Evolutionary conservation across 2,113 vertebrate species (phyloP), one percentile per base, ranked within the genome.

Genomic region (Tragelaphus scriptus): DNA sequence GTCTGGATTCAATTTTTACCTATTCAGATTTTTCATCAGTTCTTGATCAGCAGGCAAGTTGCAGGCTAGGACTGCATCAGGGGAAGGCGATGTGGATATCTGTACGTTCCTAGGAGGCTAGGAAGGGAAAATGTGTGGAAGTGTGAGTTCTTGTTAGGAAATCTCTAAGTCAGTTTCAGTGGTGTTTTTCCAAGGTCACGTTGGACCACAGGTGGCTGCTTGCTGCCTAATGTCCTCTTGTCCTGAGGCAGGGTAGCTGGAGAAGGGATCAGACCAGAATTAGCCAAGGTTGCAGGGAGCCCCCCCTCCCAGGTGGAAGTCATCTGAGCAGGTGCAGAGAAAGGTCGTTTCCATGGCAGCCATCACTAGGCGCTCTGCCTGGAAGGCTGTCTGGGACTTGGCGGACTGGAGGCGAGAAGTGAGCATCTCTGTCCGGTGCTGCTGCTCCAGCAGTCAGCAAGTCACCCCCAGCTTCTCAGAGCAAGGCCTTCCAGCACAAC

Each of bases 311-410:
- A 86, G 65, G 77, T 30, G 25, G 26, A 96, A 92, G 71, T 51
- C 81, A 32, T 75, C 88, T 79, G 68, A 92, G 82, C 85, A 97
- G 85, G n/a, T 94, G 77, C 71, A 51, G 85, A 87, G 82, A 92
- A 94, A 94, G 80, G 55, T 92, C 26, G 3, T 96, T 95, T 97
- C 95, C 47, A 51, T 84, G 94, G 88, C 84, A 96, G 40, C 75
- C 23, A 3, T 94, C 65, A 85, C 88, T 44, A 90, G 95, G 92
- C 8, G 0, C 25, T 93, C 61, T 91, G 82, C 88, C 88, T 84
- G 40, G 77, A 56, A 98, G 32, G 75, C 92, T 93, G 59, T 63
- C 68, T 97, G 79, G 65, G 68, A 63, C 65, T 94, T 80, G 82
- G 88, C 21, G 11, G 65, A 47, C 61, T 86, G 26, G 56, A 90